Evolutionary conservation across 2,888 invertebrate species (phyloP).

Genomic region (Idaea aversata): DNA sequence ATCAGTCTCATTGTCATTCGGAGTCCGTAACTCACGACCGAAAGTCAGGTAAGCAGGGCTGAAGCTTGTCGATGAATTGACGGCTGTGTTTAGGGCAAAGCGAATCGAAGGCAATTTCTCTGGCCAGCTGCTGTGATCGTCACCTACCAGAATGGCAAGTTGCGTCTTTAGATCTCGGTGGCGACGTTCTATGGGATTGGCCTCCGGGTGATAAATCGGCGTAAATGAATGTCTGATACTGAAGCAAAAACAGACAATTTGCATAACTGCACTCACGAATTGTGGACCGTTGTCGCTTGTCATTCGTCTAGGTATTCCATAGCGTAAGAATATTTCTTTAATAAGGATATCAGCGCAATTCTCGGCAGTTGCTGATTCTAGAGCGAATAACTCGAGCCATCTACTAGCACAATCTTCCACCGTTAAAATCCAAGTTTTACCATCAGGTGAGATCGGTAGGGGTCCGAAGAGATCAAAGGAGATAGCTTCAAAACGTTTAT

Average conservation of each 20-base stretch:
- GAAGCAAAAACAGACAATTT: constrained; percentile 29
- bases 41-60: constrained; percentile 21
- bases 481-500: constrained; percentile 37
- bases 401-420: constrained; percentile 26
- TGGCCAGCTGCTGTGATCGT: constrained; percentile 17
- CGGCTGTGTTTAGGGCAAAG: constrained; percentile 23
- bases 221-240: constrained; percentile 34
- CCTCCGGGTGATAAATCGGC: constrained; percentile 42
- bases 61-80: background rate
- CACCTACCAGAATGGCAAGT: constrained; percentile 17
- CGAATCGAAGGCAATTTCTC: constrained; percentile 13
- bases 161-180: constrained; percentile 29
- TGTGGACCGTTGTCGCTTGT: constrained; percentile 47
- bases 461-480: constrained; percentile 42
- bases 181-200: constrained; percentile 24
- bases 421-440: constrained; percentile 24
- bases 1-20: constrained; percentile 10
- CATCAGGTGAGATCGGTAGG: constrained; percentile 16
- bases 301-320: constrained; percentile 39
- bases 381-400: constrained; percentile 31
- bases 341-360: constrained; percentile 34
- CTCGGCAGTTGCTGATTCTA: constrained; percentile 22
- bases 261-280: constrained; percentile 44
- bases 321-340: constrained; percentile 44
- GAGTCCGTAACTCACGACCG: constrained; percentile 17